Evolutionary conservation across 2,797 vertebrate species (phyloP).

Genomic region (Myripristis murdjan): DNA sequence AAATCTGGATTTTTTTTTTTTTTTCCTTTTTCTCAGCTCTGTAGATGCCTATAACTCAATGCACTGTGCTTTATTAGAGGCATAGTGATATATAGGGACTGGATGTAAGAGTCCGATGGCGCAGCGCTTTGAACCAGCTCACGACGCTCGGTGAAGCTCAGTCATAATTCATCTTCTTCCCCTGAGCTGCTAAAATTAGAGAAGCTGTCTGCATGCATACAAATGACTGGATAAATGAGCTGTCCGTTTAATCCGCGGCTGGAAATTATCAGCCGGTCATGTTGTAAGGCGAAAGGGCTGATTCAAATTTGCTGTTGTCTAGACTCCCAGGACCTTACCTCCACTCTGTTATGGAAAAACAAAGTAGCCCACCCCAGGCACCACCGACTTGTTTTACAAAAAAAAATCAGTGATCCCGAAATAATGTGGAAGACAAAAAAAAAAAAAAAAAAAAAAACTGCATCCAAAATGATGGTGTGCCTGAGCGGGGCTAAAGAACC

Average conservation of each 20-base stretch:
- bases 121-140: slow-evolving; percentile 71
- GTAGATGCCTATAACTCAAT: slow-evolving; percentile 65
- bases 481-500: slow-evolving; percentile 69
- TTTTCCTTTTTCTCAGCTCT: slow-evolving; percentile 52
- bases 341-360: slow-evolving; percentile 53
- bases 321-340: slow-evolving; percentile 54
- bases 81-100: slow-evolving; percentile 42
- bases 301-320: slow-evolving; percentile 70
- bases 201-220: slow-evolving; percentile 36
- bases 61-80: slow-evolving; percentile 66
- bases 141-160: slow-evolving; percentile 7
- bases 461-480: slow-evolving; percentile 34
- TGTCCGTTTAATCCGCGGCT: slow-evolving; percentile 25
- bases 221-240: slow-evolving; percentile 56
- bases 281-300: slow-evolving; percentile 17
- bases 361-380: slow-evolving; percentile 75
- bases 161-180: slow-evolving; percentile 27
- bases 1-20: slow-evolving; percentile 55
- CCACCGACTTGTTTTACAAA: slow-evolving; percentile 17
- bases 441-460: slow-evolving; percentile 11
- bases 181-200: slow-evolving; percentile 62
- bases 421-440: too few relatives aligned
- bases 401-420: slow-evolving; percentile 19
- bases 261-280: slow-evolving; percentile 39
- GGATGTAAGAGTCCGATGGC: slow-evolving; percentile 66